Evolutionary conservation across 2,888 invertebrate species (phyloP).

Genomic region (Lapara coniferarum): DNA sequence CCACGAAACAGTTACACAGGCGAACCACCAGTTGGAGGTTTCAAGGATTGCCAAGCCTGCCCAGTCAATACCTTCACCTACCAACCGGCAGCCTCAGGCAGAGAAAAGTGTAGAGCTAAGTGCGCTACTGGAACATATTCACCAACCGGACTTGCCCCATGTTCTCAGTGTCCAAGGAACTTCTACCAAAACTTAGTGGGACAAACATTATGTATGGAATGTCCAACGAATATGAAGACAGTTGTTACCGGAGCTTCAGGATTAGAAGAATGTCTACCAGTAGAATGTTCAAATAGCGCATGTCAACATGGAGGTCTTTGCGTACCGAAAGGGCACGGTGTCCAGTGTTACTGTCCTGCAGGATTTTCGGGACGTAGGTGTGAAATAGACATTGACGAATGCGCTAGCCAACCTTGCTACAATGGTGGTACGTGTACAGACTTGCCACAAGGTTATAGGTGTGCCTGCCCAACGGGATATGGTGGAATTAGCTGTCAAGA

Average conservation of each 20-base stretch:
- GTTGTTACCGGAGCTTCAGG: constrained; percentile 90
- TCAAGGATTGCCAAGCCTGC: constrained; percentile 96
- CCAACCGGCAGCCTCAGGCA: constrained; percentile 94
- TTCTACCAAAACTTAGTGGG: constrained; percentile 95
- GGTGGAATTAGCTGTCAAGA: constrained; percentile 97
- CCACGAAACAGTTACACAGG: constrained; percentile 95
- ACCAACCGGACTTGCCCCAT: constrained; percentile 96
- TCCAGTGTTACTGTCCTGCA: constrained; percentile 97
- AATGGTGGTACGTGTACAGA: constrained; percentile 97
- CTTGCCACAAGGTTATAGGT: constrained; percentile 95
- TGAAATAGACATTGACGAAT: constrained; percentile 97
- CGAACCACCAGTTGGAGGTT: constrained; percentile 94
- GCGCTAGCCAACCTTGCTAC: constrained; percentile 96
- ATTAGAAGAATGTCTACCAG: constrained; percentile 93
- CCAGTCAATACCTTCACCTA: constrained; percentile 95
- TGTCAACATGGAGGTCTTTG: constrained; percentile 97
- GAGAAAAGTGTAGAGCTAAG: constrained; percentile 92
- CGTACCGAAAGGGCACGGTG: constrained; percentile 93
- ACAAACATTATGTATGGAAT: constrained; percentile 93
- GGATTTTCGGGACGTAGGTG: constrained; percentile 97
- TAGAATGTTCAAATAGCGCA: constrained; percentile 93
- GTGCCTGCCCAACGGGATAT: constrained; percentile 93
- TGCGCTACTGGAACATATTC: constrained; percentile 96
- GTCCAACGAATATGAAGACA: constrained; percentile 95
- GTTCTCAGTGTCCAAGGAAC: constrained; percentile 95